Evolutionary conservation across 2,113 vertebrate genomes (phyloP), one percentile per base, ranked within the genome.

Genomic region (Strix aluco): DNA sequence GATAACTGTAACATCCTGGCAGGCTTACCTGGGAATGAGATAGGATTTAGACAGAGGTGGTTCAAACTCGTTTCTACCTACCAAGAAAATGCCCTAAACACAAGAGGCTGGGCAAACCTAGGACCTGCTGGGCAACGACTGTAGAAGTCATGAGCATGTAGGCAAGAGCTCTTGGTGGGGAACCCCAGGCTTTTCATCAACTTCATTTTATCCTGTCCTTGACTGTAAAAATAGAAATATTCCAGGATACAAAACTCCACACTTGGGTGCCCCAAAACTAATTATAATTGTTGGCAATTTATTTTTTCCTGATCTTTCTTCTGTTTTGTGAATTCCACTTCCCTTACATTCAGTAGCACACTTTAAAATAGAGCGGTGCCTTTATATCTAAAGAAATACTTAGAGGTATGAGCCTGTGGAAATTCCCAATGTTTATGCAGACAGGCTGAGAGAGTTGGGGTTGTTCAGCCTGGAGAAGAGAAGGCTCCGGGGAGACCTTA

Each of bases 211-310:
- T 62, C 19, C 13, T 44, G 10, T n/a, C 36, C 30, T 74, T 81
- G 29, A 58, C 78, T 54, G 70, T 5, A 57, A 81, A 93, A 84
- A 4, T 3, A 29, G 13, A 93, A 81, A 32, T 22, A 69, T 49
- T 87, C 17, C 40, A 84, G 10, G 6, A 47, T 26, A 32, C 0
- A 0, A 51, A 81, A 61, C 0, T 4, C 36, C 36, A 55, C 34
- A 40, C 3, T n/a, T 4, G 0, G 3, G 36, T 65, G 9, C 29
- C 22, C 22, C 23, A n/a, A 72, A 86, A 61, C 20, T 17, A 69
- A 80, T 55, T 10, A 38, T 19, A 59, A 32, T 65, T 26, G 10
- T 29, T 59, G 15, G 11, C 19, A 61, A 32, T 70, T 86, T 69
- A 30, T 19, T 75, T 84, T 75, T 54, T 32, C 55, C 38, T 2